Base-by-base conservation (phyloP, 2,113 vertebrate species). In the Cheilinus undulatus region DNA sequence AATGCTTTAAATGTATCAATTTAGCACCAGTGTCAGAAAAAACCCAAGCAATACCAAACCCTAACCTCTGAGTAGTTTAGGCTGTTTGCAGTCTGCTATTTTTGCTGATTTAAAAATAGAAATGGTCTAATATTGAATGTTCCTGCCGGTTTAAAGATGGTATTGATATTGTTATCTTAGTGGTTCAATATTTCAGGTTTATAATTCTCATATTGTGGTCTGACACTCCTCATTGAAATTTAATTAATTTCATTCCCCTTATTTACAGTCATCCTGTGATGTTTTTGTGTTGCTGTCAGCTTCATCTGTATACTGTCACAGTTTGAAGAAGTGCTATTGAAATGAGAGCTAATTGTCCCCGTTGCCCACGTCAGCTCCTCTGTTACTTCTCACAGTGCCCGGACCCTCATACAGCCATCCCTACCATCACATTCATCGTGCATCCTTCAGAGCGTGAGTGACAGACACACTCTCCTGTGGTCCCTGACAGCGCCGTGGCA, bases 381-480 rank as follows among this genome's bases (percentile, higher is more conserved):
- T 52, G 34, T 2, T 42, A 6, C 50, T 69, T 79, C 73, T 59
- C 75, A 9, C 6, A 51, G 32, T 49, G 54, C 27, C 28, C 13
- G 43, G 1, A 57, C 17, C 54, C 80, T 51, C 43, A 68, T 73
- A 19, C 45, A 88, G 57, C 36, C 36, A 75, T 69, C 64, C 32
- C 32, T 34, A 11, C 32, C 53, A 69, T 86, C 66, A 61, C 38
- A 66, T 64, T 51, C 63, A 69, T 52, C 43, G 42, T 56, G 49
- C 68, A 42, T 60, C 64, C 45, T 69, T 71, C 56, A 12, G 52
- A 7, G 38, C 70, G 70, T 76, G 82, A 88, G 77, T 80, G 83
- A 87, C 88, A 88, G 80, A 61, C 48, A 48, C 70, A 69, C 51
- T 76, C 75, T 83, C 76, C 53, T 27, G 73, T 15, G 48, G 57